These are phyloP conservation scores for Papilio gigon DNA, from an alignment of 2,888 invertebrate genomes.

Conservation along the genomic window DNA sequence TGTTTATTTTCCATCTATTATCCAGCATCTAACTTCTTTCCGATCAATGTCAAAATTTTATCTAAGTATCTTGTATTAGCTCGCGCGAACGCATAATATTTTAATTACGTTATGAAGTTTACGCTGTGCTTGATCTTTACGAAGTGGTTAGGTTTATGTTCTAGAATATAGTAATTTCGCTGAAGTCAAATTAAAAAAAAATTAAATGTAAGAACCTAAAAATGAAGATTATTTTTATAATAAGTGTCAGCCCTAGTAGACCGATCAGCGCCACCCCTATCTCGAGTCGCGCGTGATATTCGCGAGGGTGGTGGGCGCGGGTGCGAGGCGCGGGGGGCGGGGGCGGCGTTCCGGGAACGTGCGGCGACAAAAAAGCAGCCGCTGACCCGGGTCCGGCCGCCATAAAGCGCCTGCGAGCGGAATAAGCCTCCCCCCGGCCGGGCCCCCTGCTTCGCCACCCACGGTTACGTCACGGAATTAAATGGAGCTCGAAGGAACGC, in stretches of 20 bases:
- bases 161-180: neutral
- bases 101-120: neutral
- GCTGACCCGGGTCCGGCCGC: constrained; percentile 72
- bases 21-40: neutral
- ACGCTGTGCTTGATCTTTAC: neutral
- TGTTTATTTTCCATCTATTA: too few species aligned
- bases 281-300: constrained; percentile 60
- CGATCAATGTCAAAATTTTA: neutral
- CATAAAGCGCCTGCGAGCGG: constrained; percentile 72
- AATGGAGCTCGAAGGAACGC: constrained; percentile 73
- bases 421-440: constrained; percentile 68
- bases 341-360: constrained; percentile 55
- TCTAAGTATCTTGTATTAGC: too few species aligned
- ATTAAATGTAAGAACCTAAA: neutral
- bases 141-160: neutral
- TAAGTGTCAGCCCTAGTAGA: constrained; percentile 44
- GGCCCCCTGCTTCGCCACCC: constrained; percentile 60
- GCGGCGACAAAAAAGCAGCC: constrained; percentile 74
- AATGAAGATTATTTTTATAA: neutral
- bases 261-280: constrained; percentile 58
- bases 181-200: neutral
- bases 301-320: constrained; percentile 56
- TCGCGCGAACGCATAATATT: too few species aligned
- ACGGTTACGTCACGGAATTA: constrained; percentile 58
- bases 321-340: constrained; percentile 45